A percentile compares a stretch with the other conserved stretches of the same genome.
Conservation (phyloP, 2,888 invertebrate genomes). For the Troides helena region DNA sequence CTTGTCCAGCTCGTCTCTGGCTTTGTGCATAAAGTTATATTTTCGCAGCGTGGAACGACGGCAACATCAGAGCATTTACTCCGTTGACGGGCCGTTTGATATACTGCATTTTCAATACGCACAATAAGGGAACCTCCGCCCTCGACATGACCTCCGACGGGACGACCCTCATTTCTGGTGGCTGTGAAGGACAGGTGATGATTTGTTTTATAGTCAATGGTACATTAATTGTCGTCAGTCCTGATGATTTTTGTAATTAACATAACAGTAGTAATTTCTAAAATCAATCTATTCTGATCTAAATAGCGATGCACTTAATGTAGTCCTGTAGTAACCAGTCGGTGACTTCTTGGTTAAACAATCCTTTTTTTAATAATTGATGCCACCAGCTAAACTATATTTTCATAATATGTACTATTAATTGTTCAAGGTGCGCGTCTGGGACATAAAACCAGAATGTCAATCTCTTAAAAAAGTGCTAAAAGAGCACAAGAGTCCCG, state of each 20-base stretch:
- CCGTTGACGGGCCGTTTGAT: conserved; percentile 90
- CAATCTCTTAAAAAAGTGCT: conserved; percentile 86
- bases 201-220: no score
- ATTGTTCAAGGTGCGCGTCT: conserved; percentile 82
- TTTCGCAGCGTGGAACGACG: conserved; percentile 88
- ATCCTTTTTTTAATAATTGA: no score
- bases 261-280: no score
- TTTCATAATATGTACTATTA: no score
- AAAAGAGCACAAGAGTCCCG: conserved; percentile 95
- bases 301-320: no score
- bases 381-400: no score
- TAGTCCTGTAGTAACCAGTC: no score
- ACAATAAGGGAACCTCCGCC: conserved; percentile 93
- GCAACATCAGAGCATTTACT: conserved; percentile 89
- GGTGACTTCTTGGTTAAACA: no score
- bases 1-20: no score
- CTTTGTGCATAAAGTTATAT: not conserved
- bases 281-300: no score
- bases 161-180: conserved; percentile 89
- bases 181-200: conserved; percentile 92
- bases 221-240: no score
- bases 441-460: conserved; percentile 85
- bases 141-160: conserved; percentile 87
- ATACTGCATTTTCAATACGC: conserved; percentile 92
- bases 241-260: no score